Evolutionary conservation across 2,797 vertebrate genomes (phyloP).

Genomic region (Tiaroga cobitis): DNA sequence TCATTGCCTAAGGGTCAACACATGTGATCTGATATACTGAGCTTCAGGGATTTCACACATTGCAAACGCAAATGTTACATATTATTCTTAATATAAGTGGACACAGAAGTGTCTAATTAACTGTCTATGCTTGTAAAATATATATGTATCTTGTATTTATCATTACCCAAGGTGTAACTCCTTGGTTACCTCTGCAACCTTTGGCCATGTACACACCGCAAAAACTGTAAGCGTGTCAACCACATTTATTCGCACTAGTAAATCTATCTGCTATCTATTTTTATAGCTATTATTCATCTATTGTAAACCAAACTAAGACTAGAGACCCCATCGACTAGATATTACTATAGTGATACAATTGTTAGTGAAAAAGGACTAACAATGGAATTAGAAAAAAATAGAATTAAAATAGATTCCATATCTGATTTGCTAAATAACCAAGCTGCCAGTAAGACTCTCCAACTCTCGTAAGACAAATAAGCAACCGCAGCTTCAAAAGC

Average conservation of each 20-base stretch:
- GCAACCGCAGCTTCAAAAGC: too few relatives aligned
- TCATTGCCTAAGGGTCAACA: background rate
- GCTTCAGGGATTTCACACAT: background rate
- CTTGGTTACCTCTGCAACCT: background rate
- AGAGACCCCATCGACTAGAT: background rate
- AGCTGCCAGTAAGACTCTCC: too few relatives aligned
- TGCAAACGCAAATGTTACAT: background rate
- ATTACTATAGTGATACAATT: background rate
- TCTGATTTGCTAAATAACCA: too few relatives aligned
- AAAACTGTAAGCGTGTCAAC: background rate
- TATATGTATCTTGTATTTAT: background rate
- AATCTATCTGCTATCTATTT: background rate
- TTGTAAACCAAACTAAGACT: background rate
- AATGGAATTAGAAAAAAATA: background rate
- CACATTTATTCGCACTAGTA: background rate
- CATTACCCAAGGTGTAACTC: background rate
- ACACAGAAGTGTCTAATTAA: slow-evolving; percentile 8
- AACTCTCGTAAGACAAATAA: too few relatives aligned
- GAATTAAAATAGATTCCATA: too few relatives aligned
- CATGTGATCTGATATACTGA: background rate
- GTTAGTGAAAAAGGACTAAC: background rate
- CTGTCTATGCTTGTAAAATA: background rate
- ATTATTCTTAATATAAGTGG: slow-evolving; percentile 13
- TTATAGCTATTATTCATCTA: background rate
- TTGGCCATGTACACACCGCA: background rate